A percentile compares a stretch with the other conserved stretches of the same genome.
These are phyloP conservation scores for Smittia sp. DNA, from an alignment of 2,888 invertebrate species.

Conservation along the genomic window DNA sequence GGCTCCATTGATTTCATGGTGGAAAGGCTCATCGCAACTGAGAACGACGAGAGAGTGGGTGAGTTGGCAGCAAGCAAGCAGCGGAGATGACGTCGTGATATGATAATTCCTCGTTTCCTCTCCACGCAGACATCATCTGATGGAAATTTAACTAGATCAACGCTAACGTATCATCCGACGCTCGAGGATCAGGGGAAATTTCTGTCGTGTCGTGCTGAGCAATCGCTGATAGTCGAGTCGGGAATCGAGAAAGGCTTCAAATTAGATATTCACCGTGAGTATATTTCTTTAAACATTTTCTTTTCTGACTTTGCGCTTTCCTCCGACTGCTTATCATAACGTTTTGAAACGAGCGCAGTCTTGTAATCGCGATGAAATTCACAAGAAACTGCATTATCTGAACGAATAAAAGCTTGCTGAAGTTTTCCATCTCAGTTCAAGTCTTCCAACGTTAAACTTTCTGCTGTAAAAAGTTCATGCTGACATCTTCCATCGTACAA, in stretches of 20 bases:
- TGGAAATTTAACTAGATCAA: constrained; percentile 73
- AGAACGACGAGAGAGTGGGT: constrained; percentile 66
- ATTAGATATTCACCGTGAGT: constrained; percentile 82
- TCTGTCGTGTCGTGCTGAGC: constrained; percentile 75
- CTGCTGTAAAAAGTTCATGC: neutral
- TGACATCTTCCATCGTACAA: neutral
- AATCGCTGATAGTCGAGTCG: constrained; percentile 69
- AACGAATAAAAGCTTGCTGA: constrained; percentile 4
- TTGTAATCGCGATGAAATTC: neutral
- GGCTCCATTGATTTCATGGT: constrained; percentile 75
- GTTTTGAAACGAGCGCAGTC: neutral
- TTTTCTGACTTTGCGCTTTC: neutral
- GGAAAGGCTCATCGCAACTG: constrained; percentile 68
- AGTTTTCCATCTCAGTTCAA: neutral
- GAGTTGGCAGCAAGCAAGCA: constrained; percentile 49
- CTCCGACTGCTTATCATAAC: neutral
- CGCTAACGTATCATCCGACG: constrained; percentile 71
- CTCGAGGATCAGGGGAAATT: constrained; percentile 77
- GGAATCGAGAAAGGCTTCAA: constrained; percentile 77
- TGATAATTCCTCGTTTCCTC: constrained; percentile 40
- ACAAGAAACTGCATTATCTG: neutral
- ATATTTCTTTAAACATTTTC: neutral
- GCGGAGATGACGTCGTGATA: neutral
- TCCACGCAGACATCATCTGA: constrained; percentile 60
- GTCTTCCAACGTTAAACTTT: neutral